Conservation (phyloP, 2,888 invertebrate species). For the Enchytraeus crypticus region DNA sequence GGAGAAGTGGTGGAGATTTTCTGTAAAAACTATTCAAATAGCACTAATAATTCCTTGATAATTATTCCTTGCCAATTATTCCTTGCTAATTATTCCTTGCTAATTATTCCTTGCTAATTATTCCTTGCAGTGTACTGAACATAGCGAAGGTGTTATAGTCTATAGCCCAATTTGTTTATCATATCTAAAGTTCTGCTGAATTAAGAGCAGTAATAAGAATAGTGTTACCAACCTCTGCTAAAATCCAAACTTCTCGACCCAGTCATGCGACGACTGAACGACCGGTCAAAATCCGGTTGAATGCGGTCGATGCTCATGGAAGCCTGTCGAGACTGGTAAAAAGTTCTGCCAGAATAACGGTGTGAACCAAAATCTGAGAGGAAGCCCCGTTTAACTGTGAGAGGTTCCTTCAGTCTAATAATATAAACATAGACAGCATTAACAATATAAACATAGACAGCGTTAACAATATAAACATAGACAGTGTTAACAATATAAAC, state of each 20-base stretch:
- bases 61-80: no score
- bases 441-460: no score
- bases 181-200: not conserved
- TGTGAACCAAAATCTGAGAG: conserved; percentile 58
- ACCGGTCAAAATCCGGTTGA: conserved; percentile 69
- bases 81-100: no score
- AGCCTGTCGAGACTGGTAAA: conserved; percentile 79
- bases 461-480: no score
- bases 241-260: conserved; percentile 18
- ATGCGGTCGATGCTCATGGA: conserved; percentile 71
- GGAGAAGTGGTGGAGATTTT: no score
- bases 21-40: no score
- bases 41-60: no score
- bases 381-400: conserved; percentile 62
- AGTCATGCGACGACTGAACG: conserved; percentile 8
- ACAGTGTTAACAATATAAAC: no score
- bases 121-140: not conserved
- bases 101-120: no score
- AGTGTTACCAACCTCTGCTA: not conserved
- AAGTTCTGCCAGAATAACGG: conserved; percentile 89
- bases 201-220: not conserved
- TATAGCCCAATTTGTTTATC: not conserved
- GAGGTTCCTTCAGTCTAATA: conserved; percentile 74
- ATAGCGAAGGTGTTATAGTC: not conserved
- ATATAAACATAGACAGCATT: no score